Conservation (phyloP, 2,113 vertebrate genomes). For the Oostethus manadensis region DNA sequence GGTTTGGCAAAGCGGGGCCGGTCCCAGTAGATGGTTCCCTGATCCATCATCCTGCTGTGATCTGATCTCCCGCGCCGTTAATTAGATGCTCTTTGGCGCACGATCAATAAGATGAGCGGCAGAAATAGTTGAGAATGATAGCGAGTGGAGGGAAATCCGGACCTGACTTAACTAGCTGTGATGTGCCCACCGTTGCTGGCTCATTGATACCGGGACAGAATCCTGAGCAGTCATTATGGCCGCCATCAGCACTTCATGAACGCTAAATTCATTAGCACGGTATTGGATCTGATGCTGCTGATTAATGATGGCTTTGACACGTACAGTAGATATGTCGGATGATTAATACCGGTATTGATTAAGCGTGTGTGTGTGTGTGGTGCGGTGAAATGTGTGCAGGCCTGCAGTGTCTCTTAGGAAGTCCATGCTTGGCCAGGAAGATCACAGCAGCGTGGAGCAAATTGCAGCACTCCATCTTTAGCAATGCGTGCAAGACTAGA, state of each 20-base stretch:
- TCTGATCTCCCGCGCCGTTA: constrained; percentile 66
- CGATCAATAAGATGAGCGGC: constrained; percentile 62
- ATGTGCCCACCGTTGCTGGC: constrained; percentile 1
- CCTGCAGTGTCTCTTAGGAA: constrained; percentile 60
- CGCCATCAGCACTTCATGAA: constrained; percentile 82
- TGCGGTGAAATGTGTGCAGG: constrained; percentile 56
- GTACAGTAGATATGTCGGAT: constrained; percentile 62
- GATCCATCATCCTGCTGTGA: constrained; percentile 68
- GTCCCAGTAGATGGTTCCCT: constrained; percentile 70
- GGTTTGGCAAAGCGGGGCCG: constrained; percentile 58
- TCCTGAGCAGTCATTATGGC: constrained; percentile 73
- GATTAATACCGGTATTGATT: constrained; percentile 82
- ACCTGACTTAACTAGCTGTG: background rate
- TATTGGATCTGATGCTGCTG: constrained; percentile 77
- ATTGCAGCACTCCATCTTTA: constrained; percentile 57
- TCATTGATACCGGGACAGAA: constrained; percentile 70
- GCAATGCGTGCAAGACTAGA: constrained; percentile 33
- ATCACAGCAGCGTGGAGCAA: constrained; percentile 49
- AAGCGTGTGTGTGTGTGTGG: constrained; percentile 38
- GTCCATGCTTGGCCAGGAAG: constrained; percentile 52
- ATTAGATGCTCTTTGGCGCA: constrained; percentile 70
- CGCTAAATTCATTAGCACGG: constrained; percentile 79
- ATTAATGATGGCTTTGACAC: constrained; percentile 83
- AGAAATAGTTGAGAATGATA: background rate
- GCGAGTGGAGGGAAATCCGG: constrained; percentile 6